Base-by-base conservation (phyloP, 1,140 invertebrate genomes). In the Globodera ellingtonae region DNA sequence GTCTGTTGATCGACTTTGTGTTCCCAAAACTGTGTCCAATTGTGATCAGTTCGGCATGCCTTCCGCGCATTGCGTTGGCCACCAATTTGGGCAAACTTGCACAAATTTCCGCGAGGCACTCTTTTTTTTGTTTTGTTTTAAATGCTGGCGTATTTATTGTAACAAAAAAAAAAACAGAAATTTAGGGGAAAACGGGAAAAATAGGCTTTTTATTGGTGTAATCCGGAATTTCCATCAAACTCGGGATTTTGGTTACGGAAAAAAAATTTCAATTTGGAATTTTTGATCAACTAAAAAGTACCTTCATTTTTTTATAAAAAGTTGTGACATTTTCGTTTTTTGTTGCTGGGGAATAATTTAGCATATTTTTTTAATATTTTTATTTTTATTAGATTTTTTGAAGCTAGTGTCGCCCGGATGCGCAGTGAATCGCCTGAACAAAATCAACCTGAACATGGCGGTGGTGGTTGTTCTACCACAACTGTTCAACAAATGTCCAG, bases 1-100 rank as follows among this genome's bases (percentile, higher is more conserved):
- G 89, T 10, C 71, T 89, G 6, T 84, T 89, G 52, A 80, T 87
- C 47, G 87, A 89, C 76, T 89, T 89, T 69, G 79, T 89, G 13
- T 85, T 89, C 71, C 87, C 87, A 6, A 72, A 82, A 81, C 75
- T 89, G 83, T 85, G 85, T 74, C 13, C 69, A 9, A 35, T 86
- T n/a, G 67, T 67, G 66, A 47, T 59, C 24, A 74, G 84, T 47
- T 13, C 71, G 10, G 69, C 78, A 21, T 71, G 84, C 24, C 72
- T 77, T n/a, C 50, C 48, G 79, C 86, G 13, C 62, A 85, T 84
- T 44, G 79, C 83, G n/a, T 62, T 85, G 6, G 84, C 84, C 44
- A 52, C 69, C 10, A 81, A 80, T 75, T 56, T 85, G 15, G 84
- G 84, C 5, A 13, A 66, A 24, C 48, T 85, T 8, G 73, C 84